These are phyloP conservation scores for Prunella fulvescens DNA, from an alignment of 2,113 vertebrate species.

Conservation along the genomic window DNA sequence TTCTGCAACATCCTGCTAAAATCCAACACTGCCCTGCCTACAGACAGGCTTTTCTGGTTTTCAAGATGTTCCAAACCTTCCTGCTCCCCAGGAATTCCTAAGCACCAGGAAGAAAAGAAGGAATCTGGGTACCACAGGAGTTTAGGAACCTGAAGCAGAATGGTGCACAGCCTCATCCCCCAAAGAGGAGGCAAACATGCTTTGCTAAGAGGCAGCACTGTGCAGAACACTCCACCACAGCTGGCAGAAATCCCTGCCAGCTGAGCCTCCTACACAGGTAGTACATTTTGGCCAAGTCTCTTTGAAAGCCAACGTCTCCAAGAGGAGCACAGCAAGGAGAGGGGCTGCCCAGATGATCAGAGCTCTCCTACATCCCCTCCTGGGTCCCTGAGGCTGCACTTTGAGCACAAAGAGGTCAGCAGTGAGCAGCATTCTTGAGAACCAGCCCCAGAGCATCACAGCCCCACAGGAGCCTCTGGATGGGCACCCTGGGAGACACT, in stretches of 20 bases:
- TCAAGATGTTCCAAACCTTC: neutral
- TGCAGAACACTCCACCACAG: neutral
- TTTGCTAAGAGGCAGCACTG: neutral
- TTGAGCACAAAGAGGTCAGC: neutral
- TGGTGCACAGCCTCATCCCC: neutral
- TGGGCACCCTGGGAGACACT: neutral
- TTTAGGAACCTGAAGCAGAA: neutral
- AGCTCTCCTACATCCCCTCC: neutral
- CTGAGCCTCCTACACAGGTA: neutral
- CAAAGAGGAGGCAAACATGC: neutral
- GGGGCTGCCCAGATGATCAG: neutral
- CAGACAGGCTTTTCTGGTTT: neutral
- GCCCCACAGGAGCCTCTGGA: neutral
- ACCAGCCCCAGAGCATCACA: neutral
- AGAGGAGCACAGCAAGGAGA: neutral
- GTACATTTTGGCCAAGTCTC: neutral
- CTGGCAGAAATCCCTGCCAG: neutral
- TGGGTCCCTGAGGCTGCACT: neutral
- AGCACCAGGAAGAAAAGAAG: neutral
- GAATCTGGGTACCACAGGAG: neutral
- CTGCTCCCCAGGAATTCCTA: neutral
- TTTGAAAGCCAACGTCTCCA: neutral
- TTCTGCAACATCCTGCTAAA: constrained; percentile 37
- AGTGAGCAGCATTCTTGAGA: neutral
- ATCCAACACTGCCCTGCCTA: neutral